These are phyloP conservation scores for Podotricha telesiphe DNA, from an alignment of 2,888 invertebrate genomes.

Conservation along the genomic window DNA sequence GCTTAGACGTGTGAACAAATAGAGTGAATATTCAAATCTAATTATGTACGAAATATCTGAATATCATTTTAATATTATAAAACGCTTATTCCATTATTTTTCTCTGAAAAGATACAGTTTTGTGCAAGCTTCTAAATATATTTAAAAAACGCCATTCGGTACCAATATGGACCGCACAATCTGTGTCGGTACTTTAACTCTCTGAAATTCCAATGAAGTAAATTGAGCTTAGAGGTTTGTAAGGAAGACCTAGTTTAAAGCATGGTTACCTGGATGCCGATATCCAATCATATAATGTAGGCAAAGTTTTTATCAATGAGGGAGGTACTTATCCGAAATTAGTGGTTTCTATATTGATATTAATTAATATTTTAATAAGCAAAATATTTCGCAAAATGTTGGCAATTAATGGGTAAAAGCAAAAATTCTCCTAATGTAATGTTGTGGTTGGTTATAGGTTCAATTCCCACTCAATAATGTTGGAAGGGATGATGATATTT, in stretches of 20 bases:
- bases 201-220: constrained; percentile 60
- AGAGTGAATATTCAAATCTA: no score
- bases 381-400: neutral
- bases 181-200: constrained; percentile 59
- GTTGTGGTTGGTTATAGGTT: no score
- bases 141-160: constrained; percentile 28
- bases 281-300: constrained; percentile 45
- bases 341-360: neutral
- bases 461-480: no score
- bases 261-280: constrained; percentile 44
- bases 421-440: no score
- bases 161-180: constrained; percentile 47
- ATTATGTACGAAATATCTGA: no score
- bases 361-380: neutral
- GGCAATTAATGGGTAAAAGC: neutral
- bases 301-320: neutral
- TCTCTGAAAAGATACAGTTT: no score
- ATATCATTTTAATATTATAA: no score
- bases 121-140: no score
- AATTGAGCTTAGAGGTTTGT: constrained; percentile 71
- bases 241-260: constrained; percentile 59
- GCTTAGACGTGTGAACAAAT: no score
- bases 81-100: no score
- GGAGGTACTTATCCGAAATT: neutral
- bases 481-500: no score